These are phyloP conservation scores for Paraescarpia echinospica DNA, from an alignment of 1,140 invertebrate species.

Conservation along the genomic window DNA sequence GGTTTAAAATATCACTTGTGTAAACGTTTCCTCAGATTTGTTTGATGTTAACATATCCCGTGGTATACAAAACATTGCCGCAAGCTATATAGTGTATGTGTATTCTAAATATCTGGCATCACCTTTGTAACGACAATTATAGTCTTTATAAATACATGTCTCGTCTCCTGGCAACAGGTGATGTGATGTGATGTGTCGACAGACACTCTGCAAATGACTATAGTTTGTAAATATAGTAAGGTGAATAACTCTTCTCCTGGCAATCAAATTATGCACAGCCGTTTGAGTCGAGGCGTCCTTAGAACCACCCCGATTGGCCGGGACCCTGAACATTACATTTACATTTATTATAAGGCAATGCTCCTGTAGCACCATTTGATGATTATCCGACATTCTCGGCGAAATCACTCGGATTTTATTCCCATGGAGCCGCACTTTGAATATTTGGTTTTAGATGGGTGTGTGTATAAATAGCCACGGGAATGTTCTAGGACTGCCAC, in stretches of 20 bases:
- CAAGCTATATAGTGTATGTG: neutral
- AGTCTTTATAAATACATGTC: neutral
- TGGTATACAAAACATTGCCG: neutral
- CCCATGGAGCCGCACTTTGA: neutral
- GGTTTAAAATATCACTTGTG: neutral
- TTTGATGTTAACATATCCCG: neutral
- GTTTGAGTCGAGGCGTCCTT: neutral
- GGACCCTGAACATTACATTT: neutral
- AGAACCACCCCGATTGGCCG: neutral
- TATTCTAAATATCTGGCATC: neutral
- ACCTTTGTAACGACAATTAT: neutral
- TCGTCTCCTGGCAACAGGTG: neutral
- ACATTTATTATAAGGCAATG: neutral
- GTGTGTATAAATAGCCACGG: neutral
- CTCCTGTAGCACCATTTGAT: neutral
- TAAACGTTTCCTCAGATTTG: neutral
- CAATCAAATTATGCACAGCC: neutral
- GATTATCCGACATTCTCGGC: neutral
- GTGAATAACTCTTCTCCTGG: neutral
- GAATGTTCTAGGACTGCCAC: neutral
- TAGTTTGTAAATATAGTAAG: constrained; percentile 2
- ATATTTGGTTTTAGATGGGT: neutral
- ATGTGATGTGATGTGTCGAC: neutral
- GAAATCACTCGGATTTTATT: neutral
- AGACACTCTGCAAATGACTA: neutral